These are phyloP conservation scores for Ecdyonurus torrentis DNA, from an alignment of 2,888 invertebrate species.

Conservation along the genomic window DNA sequence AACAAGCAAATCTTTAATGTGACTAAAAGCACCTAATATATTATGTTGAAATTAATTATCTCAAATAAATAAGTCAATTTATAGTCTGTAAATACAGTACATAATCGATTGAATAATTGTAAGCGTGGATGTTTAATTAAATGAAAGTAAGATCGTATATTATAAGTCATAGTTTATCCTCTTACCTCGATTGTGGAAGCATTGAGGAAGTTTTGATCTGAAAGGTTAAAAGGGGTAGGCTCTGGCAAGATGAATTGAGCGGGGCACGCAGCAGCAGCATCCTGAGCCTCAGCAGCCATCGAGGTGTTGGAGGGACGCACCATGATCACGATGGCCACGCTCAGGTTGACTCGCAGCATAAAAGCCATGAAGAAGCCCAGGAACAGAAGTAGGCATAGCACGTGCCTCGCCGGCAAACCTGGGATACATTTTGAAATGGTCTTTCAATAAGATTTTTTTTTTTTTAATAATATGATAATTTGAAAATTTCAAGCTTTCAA, in stretches of 20 bases:
- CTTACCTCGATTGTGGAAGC: neutral
- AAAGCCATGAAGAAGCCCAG: constrained; percentile 18
- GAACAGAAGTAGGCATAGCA: constrained; percentile 16
- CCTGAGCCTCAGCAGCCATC: neutral
- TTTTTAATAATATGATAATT: no score
- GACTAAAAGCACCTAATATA: no score
- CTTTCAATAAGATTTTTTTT: neutral
- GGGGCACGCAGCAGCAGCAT: neutral
- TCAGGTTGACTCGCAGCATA: constrained; percentile 19
- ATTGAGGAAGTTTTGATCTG: neutral
- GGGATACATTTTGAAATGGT: neutral
- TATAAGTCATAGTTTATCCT: no score
- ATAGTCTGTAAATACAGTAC: no score
- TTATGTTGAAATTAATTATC: no score
- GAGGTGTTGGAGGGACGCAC: constrained; percentile 10
- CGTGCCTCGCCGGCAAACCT: constrained; percentile 13
- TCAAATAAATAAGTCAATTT: no score
- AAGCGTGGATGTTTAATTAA: no score
- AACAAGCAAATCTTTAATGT: no score
- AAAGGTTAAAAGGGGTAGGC: neutral
- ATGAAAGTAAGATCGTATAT: no score
- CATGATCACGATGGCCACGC: constrained; percentile 19
- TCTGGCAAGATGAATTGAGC: neutral
- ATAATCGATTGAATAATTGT: no score
- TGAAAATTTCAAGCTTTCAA: no score